A percentile compares a stretch with the other conserved stretches of the same genome.
Conservation (phyloP, 2,797 vertebrate species). For the Pampus argenteus region DNA sequence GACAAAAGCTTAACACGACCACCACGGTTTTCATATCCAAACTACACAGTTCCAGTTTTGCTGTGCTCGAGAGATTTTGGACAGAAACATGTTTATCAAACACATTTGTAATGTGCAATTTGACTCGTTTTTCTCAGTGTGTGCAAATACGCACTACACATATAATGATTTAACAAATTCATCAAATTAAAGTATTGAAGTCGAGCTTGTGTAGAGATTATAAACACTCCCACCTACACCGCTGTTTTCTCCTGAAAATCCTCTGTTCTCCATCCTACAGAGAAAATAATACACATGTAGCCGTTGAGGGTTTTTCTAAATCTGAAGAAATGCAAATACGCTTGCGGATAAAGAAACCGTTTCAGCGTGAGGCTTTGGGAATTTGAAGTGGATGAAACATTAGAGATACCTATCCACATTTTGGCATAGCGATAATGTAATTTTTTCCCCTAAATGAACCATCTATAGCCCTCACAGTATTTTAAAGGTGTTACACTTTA, state of each 20-base stretch:
- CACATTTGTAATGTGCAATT: neutral
- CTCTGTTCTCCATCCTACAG: conserved; percentile 10
- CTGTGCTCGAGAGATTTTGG: neutral
- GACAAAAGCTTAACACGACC: neutral
- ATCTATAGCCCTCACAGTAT: neutral
- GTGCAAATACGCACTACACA: neutral
- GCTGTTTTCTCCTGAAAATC: conserved; percentile 17
- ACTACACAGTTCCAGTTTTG: neutral
- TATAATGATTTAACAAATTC: neutral
- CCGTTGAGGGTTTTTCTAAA: neutral
- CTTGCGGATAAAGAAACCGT: neutral
- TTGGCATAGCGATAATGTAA: too few species aligned
- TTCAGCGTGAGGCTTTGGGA: neutral
- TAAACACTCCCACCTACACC: conserved; percentile 10
- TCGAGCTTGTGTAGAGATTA: neutral
- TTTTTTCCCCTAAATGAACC: too few species aligned
- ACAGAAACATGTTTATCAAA: neutral
- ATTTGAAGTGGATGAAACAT: neutral
- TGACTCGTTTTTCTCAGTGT: neutral
- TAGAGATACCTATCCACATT: neutral
- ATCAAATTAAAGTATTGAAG: neutral
- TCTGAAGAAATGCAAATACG: conserved; percentile 14
- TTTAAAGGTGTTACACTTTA: too few species aligned
- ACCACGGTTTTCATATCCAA: neutral
- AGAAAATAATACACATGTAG: conserved; percentile 2